Evolutionary conservation across 2,113 vertebrate genomes (phyloP), one percentile per base, ranked within the genome.

Genomic region (Ellobius talpinus): DNA sequence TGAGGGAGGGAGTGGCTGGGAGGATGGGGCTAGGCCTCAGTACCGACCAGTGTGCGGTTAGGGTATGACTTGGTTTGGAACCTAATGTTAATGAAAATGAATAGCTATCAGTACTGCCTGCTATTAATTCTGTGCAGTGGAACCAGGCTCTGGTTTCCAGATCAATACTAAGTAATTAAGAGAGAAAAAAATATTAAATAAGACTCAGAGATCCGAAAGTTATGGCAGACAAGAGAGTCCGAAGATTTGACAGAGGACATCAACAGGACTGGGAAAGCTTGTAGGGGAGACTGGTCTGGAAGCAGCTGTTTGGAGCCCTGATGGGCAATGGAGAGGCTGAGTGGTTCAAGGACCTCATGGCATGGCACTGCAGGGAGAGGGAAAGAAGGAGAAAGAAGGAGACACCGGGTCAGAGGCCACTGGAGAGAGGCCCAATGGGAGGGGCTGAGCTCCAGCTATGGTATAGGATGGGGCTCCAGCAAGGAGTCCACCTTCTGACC

Each of bases 71-170:
- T 31, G 29, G 19, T 45, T 66, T 29, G 13, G 6, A 21, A n/a
- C 29, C 42, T 66, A 31, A n/a, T 45, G 19, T 55, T 13, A 47
- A 61, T 70, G 55, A 73, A 66, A 39, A 16, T 1, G 45, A 87
- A 36, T 5, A 36, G 55, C 26, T 9, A 3, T 55, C 50, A 39
- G 1, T 13, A 12, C 33, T 33, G 52, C 52, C 29, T 33, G 26
- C 31, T 19, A 14, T 31, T 87, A 19, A 55, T n/a, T 2, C 61
- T 68, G 74, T 58, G 2, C 33, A n/a, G 9, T 50, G 19, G 47
- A 87, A 23, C 88, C 58, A 19, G 11, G 68, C 74, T 63, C 91
- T 52, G 74, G 58, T 45, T 68, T 90, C 90, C 74, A 63, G 50
- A 77, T 87, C 74, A 23, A 58, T 90, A 36, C 81, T 68, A 16